Evolutionary conservation across 2,797 vertebrate species (phyloP), one percentile per base, ranked within the genome.

Genomic region (Tarsius wallacei): DNA sequence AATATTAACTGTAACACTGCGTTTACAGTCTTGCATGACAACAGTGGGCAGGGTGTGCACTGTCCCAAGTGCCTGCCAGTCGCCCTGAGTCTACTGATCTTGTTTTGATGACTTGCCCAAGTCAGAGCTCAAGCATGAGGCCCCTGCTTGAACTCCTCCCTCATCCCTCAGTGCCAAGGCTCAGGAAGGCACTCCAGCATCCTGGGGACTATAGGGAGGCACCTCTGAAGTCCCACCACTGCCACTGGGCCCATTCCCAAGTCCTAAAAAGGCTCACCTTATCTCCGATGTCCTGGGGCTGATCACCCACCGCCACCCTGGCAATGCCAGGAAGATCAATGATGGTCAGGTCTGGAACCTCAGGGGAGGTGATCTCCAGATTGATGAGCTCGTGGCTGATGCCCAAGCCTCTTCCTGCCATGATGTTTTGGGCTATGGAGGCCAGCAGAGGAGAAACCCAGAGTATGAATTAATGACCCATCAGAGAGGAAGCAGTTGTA

Each of bases 291-390:
- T 99, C 98, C 57, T 96, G 97, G 21, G 99, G 99, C 94, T 99
- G 99, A n/a, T 99, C 98, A 17, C 99, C 99, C 31, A 99, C 97
- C 0, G 99, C 99, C 83, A 99, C 99, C 87, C 99, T 99, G 93
- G 99, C 98, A 28, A 99, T 99, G 59, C 99, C 99, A 0, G 99
- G 99, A 33, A 99, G 99, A 97, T 99, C 99, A 28, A 99, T 99
- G 63, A 99, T 98, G 0, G 99, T 99, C 97, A 99, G 98, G 49
- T 99, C 99, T 0, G 99, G 99, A 68, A 99, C 99, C 0, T 99
- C 93, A 0, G 99, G 98, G 33, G 99, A 99, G 24, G 63, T 91
- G 33, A 99, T 97, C 97, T 99, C 99, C 96, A 99, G 98, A 85
- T 97, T 99, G 97, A 99, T 99, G 51, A 99, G 98, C 10, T 99